Base-by-base conservation (phyloP, 2,888 invertebrate species). In the Diploptera punctata region DNA sequence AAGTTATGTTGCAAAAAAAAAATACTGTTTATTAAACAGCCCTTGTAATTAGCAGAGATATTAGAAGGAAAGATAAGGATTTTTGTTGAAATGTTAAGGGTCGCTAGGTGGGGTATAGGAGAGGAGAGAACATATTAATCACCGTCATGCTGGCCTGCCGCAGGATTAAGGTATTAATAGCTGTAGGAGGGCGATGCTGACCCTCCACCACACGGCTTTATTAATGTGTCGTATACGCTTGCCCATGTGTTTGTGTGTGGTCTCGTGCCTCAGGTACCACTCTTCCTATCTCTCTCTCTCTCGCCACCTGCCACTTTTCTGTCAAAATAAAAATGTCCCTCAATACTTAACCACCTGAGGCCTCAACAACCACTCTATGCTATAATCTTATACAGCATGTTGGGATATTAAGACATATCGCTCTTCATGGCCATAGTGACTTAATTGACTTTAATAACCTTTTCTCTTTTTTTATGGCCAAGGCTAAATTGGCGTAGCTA, bases 231-330 rank as follows among this genome's bases (percentile, higher is more conserved):
- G 67, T 54, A 67, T 57, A 29, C 44, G 29, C 67, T 62, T 24
- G 47, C 26, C 18, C 24, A 60, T 16, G 72, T 44, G 72, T n/a
- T n/a, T n/a, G n/a, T 72, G 72, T 72, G 72, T 72, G 72, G 72
- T 72, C 72, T 71, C 71, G 57, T 60, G 57, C 44, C 54, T 18
- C 38, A 43, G 21, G 24, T 24, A 24, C 65, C 26, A 38, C 57
- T 57, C 24, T 49, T 49, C 54, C n/a, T n/a, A n/a, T n/a, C n/a
- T n/a, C n/a, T n/a, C n/a, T n/a, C 54, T 44, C 62, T 29, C 57
- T 67, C 68, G 43, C 68, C 72, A 72, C 68, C 68, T 68, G 72
- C 72, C 72, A 72, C 72, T 67, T 68, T 67, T 67, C 71, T 67
- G 67, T 71, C 71, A 67, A 67, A 65, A 67, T 67, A 67, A 67